Evolutionary conservation across 1,140 invertebrate genomes (phyloP).

Genomic region (Bombus fervidus): DNA sequence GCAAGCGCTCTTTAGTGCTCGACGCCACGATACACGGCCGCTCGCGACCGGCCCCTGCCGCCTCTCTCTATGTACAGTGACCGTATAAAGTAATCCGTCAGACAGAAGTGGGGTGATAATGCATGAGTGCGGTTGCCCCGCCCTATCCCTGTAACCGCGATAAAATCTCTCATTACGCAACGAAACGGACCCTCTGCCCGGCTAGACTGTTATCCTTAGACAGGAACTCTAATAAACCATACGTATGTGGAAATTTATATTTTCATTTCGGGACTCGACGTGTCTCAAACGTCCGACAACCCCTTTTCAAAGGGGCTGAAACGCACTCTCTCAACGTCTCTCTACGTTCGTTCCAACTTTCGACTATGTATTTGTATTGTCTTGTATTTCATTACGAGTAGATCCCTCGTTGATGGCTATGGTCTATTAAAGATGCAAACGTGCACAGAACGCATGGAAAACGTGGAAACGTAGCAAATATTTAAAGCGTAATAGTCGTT

Average conservation of each 20-base stretch:
- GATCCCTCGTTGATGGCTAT: no score
- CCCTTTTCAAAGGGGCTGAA: conserved; percentile 32
- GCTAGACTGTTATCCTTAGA: conserved; percentile 74
- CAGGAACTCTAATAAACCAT: conserved; percentile 68
- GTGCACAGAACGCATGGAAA: no score
- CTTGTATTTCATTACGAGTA: no score
- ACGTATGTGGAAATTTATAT: conserved; percentile 69
- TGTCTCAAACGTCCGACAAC: neutral
- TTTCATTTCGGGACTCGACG: conserved; percentile 54
- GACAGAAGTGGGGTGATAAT: conserved; percentile 77
- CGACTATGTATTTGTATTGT: neutral
- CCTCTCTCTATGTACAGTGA: conserved; percentile 60
- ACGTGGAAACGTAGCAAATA: no score
- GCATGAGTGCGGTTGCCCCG: conserved; percentile 77
- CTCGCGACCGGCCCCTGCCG: neutral
- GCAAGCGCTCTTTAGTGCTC: conserved; percentile 68
- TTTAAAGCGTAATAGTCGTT: no score
- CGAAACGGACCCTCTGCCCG: conserved; percentile 77
- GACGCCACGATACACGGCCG: conserved; percentile 54
- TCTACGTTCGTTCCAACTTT: neutral
- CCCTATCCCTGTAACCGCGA: conserved; percentile 79
- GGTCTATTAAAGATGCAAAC: no score
- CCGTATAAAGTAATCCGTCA: conserved; percentile 78
- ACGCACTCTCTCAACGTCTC: neutral
- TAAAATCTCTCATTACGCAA: conserved; percentile 81